Evolutionary conservation across 2,113 vertebrate genomes (phyloP).

Genomic region (Anser cygnoides): DNA sequence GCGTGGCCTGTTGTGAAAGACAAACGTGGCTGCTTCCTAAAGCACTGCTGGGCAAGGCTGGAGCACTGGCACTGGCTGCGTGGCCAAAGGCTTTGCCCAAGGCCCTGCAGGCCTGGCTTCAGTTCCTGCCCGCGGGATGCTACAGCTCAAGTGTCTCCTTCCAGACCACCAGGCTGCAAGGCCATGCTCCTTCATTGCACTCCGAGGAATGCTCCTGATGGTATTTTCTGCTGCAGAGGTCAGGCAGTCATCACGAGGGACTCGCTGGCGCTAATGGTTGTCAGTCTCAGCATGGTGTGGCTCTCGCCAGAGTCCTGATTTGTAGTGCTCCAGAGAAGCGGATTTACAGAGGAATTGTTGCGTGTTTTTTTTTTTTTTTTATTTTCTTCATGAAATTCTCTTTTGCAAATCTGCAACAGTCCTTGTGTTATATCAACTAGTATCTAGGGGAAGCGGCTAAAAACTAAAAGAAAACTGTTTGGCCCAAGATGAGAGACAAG

Average conservation of each 20-base stretch:
- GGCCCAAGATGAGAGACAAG: neutral
- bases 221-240: neutral
- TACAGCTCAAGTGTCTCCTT: neutral
- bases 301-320: neutral
- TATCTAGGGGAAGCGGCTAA: slow-evolving; percentile 3
- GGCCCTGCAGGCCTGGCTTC: neutral
- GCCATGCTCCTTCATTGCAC: fast-evolving
- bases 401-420: neutral
- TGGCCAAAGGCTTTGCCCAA: neutral
- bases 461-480: neutral
- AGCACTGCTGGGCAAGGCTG: fast-evolving
- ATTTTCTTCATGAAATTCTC: neutral
- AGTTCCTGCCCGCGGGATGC: neutral
- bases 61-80: neutral
- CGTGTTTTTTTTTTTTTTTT: neutral
- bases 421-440: neutral
- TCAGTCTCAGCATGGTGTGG: fast-evolving
- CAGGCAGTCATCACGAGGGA: neutral
- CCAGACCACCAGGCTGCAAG: neutral
- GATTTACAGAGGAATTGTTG: neutral
- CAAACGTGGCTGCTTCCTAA: neutral
- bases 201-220: fast-evolving
- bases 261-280: neutral
- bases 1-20: neutral
- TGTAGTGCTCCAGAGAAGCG: neutral